phyloP scores from a whole-genome alignment of 2,888 invertebrate species.

The Lottia scabra region DNA sequence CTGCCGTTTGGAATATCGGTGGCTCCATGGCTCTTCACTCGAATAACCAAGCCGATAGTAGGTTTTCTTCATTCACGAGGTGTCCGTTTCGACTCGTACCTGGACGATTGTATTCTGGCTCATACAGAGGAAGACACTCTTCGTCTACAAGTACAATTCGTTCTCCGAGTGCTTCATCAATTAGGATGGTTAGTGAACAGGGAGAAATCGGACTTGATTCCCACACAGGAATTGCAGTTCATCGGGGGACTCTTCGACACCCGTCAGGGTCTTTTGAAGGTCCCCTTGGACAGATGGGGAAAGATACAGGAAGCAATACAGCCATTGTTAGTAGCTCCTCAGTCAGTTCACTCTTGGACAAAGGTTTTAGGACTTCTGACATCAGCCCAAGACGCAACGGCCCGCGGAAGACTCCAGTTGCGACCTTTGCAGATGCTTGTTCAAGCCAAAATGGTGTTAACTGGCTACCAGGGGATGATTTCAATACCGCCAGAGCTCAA shows the following conservation, averaged over 20 bases:
- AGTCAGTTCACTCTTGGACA: not conserved
- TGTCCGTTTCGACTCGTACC: conserved; percentile 5
- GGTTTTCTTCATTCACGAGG: conserved; percentile 2
- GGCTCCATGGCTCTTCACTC: conserved; percentile 9
- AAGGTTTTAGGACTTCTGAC: too few relatives aligned
- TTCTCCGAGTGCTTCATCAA: not conserved
- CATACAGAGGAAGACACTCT: not conserved
- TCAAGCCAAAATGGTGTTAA: not conserved
- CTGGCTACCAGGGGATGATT: too few relatives aligned
- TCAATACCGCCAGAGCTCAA: too few relatives aligned
- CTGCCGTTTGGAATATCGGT: conserved; percentile 7
- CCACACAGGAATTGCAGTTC: not conserved
- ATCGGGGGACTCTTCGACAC: not conserved
- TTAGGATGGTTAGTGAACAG: conserved; percentile 6
- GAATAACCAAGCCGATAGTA: conserved; percentile 1
- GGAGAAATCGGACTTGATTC: not conserved
- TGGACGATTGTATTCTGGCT: conserved; percentile 1
- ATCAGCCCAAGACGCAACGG: not conserved
- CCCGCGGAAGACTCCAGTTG: conserved; percentile 1
- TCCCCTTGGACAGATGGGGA: not conserved
- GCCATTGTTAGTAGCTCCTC: not conserved
- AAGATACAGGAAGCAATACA: not conserved
- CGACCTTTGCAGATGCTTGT: not conserved
- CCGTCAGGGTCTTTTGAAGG: not conserved
- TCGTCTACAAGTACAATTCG: not conserved